A percentile compares a stretch with the other conserved stretches of the same genome.
phyloP scores from a whole-genome alignment of 2,888 invertebrate species.

The Cylindroiulus punctatus region DNA sequence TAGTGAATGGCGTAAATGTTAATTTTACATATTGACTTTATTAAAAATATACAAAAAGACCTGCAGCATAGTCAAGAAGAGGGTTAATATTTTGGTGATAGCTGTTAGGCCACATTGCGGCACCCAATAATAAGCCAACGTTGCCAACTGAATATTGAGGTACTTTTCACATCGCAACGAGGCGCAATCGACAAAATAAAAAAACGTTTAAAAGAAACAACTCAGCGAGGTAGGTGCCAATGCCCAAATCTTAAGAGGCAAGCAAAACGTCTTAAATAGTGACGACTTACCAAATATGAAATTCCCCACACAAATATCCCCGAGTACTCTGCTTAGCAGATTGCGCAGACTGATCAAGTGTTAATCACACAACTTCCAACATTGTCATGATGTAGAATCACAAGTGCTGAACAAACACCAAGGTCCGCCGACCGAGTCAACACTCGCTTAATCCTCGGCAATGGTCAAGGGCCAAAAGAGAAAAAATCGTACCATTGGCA shows the following conservation, averaged over 20 bases:
- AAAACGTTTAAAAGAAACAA: too few relatives aligned
- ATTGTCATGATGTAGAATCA: not conserved
- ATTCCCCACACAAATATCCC: not conserved
- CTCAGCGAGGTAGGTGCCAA: not conserved
- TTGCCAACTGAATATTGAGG: too few relatives aligned
- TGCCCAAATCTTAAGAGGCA: too few relatives aligned
- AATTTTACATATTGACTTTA: not conserved
- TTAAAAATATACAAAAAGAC: not conserved
- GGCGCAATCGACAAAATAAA: too few relatives aligned
- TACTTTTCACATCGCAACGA: too few relatives aligned
- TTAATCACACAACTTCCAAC: slow-evolving; percentile 28
- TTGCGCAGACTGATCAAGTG: not conserved
- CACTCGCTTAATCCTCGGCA: slow-evolving; percentile 17
- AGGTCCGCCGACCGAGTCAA: slow-evolving; percentile 5
- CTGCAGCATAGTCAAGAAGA: not conserved
- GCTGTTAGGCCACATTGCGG: not conserved
- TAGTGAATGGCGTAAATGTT: too few relatives aligned
- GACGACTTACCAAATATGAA: not conserved
- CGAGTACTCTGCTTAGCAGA: not conserved
- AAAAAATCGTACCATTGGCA: not conserved
- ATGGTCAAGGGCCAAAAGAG: not conserved
- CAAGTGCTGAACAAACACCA: not conserved
- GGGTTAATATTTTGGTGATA: not conserved
- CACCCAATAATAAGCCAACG: not conserved
- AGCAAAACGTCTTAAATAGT: not conserved